Conservation (phyloP, 2,113 vertebrate species). For the Scartelaos histophorus region DNA sequence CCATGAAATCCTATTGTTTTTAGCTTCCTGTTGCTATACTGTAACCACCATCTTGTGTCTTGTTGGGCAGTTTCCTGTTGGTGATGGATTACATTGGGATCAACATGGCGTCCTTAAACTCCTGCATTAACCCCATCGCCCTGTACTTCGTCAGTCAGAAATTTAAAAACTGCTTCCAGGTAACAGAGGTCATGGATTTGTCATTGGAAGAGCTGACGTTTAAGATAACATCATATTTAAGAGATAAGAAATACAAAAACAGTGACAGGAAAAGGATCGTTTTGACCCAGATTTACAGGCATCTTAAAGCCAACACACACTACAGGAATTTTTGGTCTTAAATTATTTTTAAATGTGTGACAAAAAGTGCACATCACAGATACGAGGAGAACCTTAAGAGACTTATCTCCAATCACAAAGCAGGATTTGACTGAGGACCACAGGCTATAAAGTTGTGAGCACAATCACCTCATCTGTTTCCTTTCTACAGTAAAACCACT, state of each 20-base stretch:
- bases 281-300: no score
- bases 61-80: constrained; percentile 82
- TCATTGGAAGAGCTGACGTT: neutral
- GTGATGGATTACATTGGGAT: constrained; percentile 94
- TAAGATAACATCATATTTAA: neutral
- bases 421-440: no score
- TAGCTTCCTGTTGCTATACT: constrained; percentile 44
- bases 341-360: no score
- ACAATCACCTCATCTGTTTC: no score
- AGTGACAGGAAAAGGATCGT: neutral
- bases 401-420: no score
- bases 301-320: no score
- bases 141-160: constrained; percentile 92
- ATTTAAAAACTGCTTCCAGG: constrained; percentile 95
- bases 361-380: no score
- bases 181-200: constrained; percentile 41
- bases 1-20: constrained; percentile 21
- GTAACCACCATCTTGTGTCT: constrained; percentile 32
- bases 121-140: constrained; percentile 92
- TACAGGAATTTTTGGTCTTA: no score
- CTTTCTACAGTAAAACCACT: no score
- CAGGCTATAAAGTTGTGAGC: no score
- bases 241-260: neutral
- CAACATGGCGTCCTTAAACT: constrained; percentile 93
- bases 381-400: no score